Conservation (phyloP, 2,113 vertebrate species). For the Holacanthus passer region DNA sequence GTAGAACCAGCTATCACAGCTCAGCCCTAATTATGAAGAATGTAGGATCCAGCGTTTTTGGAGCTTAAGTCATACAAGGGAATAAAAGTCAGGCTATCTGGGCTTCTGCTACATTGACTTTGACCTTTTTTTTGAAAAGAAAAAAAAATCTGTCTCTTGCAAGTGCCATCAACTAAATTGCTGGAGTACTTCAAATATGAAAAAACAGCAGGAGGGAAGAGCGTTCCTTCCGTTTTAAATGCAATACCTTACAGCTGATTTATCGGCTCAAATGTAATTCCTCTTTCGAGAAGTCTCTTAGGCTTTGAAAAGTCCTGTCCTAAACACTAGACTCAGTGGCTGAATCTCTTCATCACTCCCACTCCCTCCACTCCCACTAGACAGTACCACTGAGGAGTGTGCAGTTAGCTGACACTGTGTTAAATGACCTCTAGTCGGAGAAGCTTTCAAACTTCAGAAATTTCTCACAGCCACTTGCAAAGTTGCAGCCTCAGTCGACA, state of each 20-base stretch:
- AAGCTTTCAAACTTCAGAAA: background rate
- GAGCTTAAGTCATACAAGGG: background rate
- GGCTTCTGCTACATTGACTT: background rate
- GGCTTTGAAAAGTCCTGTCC: background rate
- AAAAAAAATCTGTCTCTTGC: background rate
- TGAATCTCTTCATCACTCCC: constrained; percentile 16
- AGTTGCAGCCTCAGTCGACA: constrained; percentile 13
- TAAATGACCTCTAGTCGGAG: constrained; percentile 4
- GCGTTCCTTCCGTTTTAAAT: background rate
- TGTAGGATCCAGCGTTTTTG: background rate
- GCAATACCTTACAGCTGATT: background rate
- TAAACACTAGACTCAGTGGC: background rate
- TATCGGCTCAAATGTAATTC: background rate
- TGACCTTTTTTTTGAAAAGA: background rate
- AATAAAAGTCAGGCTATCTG: background rate
- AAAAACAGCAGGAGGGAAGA: background rate
- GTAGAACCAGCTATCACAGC: background rate
- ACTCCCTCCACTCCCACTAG: background rate
- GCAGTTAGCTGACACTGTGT: background rate
- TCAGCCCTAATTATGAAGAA: background rate
- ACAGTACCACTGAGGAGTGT: constrained; percentile 1
- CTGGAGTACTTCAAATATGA: background rate
- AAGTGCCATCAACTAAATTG: background rate
- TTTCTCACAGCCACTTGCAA: constrained; percentile 6
- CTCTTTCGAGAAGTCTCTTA: background rate